A percentile compares a stretch with the other conserved stretches of the same genome.
Conservation (phyloP, 2,797 vertebrate genomes). For the Malacoraja senta region DNA sequence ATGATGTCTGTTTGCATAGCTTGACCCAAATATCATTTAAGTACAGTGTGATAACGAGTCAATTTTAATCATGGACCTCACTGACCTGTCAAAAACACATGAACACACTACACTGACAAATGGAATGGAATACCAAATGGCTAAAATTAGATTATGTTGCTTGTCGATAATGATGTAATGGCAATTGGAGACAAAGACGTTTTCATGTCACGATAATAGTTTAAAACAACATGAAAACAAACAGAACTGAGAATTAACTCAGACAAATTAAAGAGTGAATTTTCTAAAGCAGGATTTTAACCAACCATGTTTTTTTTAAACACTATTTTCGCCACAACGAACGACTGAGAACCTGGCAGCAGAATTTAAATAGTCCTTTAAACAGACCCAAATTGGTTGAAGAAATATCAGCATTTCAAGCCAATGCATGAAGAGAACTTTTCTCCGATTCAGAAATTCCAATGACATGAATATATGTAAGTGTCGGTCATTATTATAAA, state of each 20-base stretch:
- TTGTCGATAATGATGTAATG: not conserved
- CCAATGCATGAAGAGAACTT: not conserved
- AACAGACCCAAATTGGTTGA: not conserved
- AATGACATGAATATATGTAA: not conserved
- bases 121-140: not conserved
- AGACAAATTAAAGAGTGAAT: not conserved
- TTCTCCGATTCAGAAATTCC: not conserved
- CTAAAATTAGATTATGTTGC: not conserved
- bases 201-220: not conserved
- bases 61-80: not conserved
- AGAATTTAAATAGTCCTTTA: not conserved
- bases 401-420: not conserved
- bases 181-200: not conserved
- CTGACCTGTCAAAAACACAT: not conserved
- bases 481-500: not conserved
- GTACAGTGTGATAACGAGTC: not conserved
- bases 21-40: not conserved
- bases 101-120: not conserved
- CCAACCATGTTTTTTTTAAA: not conserved
- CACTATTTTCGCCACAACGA: not conserved
- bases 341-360: not conserved
- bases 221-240: not conserved
- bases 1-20: not conserved
- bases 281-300: not conserved
- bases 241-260: not conserved